Percentiles rank a stretch among this genome's conserved stretches.
These are phyloP conservation scores for Neodiprion pinetum DNA, from an alignment of 1,140 invertebrate species.

Conservation along the genomic window DNA sequence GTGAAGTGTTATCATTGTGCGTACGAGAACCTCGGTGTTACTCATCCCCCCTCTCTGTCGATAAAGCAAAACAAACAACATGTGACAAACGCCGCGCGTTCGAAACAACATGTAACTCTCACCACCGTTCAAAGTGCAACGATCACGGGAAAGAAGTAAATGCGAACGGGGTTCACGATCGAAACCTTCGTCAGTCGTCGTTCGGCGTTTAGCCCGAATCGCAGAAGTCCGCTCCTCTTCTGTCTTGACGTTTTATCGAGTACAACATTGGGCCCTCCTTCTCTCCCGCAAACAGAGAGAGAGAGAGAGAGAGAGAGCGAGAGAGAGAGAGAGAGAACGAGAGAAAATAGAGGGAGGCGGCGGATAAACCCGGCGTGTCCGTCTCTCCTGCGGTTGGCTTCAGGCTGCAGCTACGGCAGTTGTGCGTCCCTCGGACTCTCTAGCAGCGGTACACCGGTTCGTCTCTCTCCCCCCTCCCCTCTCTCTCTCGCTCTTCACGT, in stretches of 20 bases:
- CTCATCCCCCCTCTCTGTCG: neutral
- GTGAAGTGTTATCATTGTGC: conserved; percentile 31
- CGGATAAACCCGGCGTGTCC: neutral
- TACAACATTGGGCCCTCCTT: no score
- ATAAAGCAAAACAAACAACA: neutral
- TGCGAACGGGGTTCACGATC: no score
- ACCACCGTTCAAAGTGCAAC: no score
- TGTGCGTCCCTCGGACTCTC: neutral
- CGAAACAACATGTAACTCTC: neutral
- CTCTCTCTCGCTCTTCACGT: conserved; percentile 23
- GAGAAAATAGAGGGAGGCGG: neutral
- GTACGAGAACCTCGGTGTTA: neutral
- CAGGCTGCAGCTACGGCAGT: conserved; percentile 6
- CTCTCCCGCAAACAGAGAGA: neutral
- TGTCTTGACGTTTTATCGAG: no score
- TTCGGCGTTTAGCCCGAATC: no score
- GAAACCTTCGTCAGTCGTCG: no score
- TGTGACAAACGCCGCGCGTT: conserved; percentile 1
- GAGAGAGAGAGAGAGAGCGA: neutral
- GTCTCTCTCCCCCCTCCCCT: conserved; percentile 29
- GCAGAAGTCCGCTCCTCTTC: no score
- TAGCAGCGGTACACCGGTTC: neutral
- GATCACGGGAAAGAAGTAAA: no score
- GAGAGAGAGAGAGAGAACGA: neutral
- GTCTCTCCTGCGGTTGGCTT: neutral